Evolutionary conservation across 2,888 invertebrate genomes (phyloP), one percentile per base, ranked within the genome.

Genomic region (Drosophila incognita): DNA sequence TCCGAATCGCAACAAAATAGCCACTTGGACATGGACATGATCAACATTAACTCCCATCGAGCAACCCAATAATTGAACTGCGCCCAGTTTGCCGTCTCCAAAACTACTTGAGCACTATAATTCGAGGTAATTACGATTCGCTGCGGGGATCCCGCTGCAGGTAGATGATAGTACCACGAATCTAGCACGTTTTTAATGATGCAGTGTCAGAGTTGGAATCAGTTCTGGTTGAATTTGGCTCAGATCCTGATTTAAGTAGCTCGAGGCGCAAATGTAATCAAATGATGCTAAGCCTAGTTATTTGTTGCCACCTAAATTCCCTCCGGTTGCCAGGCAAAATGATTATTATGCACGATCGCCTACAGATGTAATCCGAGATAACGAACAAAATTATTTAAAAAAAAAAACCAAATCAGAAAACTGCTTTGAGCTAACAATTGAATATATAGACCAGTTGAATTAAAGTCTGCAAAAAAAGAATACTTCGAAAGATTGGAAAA

Each of bases 121-220:
- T 85, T 85, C 89, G 18, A 73, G 80, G 85, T 87, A 85, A 85
- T 85, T 85, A 80, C 69, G 52, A 56, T 59, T 51, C 36, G 21
- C 33, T n/a, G 38, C 18, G 52, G 38, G 27, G 8, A 46, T 46
- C 48, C 49, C 54, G 35, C 29, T 40, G 58, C 29, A 51, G 21
- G 38, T 56, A 38, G 56, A 38, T 48, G 67, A 40, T 61, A 60
- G 68, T 21, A 8, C 49, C 59, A 78, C 69, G 71, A 79, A 85
- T 89, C 84, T 85, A 83, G 89, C 80, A 82, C 89, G 82, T 81
- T 76, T 89, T 80, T 85, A 89, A 85, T 85, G 89, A 87, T 82
- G 79, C 89, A 35, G 46, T 29, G 35, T 35, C 53, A 36, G 24
- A 54, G 24, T 89, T 77, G 76, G 67, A 79, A 40, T 38, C 56